phyloP scores from a whole-genome alignment of 2,888 invertebrate genomes.

The Embidobia sp. region DNA sequence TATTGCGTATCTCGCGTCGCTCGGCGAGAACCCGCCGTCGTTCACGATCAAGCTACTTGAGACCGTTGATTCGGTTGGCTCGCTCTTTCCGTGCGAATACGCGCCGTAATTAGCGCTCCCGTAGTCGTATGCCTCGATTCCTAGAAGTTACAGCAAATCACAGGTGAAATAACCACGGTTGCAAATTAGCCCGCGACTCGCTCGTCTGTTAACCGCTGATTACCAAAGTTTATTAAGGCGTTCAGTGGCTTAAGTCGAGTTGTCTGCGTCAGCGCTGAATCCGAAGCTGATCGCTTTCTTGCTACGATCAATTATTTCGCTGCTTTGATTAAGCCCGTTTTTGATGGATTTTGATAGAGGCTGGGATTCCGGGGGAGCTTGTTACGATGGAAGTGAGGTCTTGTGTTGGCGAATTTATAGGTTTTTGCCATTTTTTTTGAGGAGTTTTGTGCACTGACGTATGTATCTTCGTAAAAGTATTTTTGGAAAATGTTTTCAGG shows the following conservation, averaged over 20 bases:
- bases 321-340: too few species aligned
- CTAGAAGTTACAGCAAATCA: conserved; percentile 47
- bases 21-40: conserved; percentile 53
- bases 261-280: too few species aligned
- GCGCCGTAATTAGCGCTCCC: conserved; percentile 58
- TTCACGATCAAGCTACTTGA: conserved; percentile 52
- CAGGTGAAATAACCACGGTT: conserved; percentile 42
- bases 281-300: too few species aligned
- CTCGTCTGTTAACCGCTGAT: conserved; percentile 46
- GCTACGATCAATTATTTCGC: too few species aligned
- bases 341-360: too few species aligned
- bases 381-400: too few species aligned
- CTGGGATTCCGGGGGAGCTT: too few species aligned
- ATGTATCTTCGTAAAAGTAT: too few species aligned
- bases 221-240: conserved; percentile 39
- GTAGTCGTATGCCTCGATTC: conserved; percentile 65
- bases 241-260: conserved; percentile 20
- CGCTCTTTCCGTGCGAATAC: conserved; percentile 68
- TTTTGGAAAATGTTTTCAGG: too few species aligned
- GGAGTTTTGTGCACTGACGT: too few species aligned
- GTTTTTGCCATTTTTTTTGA: too few species aligned
- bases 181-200: conserved; percentile 33
- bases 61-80: conserved; percentile 59
- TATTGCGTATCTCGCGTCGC: conserved; percentile 54
- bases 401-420: too few species aligned